These are phyloP conservation scores for Xylota sylvarum DNA, from an alignment of 2,888 invertebrate species.

Conservation along the genomic window DNA sequence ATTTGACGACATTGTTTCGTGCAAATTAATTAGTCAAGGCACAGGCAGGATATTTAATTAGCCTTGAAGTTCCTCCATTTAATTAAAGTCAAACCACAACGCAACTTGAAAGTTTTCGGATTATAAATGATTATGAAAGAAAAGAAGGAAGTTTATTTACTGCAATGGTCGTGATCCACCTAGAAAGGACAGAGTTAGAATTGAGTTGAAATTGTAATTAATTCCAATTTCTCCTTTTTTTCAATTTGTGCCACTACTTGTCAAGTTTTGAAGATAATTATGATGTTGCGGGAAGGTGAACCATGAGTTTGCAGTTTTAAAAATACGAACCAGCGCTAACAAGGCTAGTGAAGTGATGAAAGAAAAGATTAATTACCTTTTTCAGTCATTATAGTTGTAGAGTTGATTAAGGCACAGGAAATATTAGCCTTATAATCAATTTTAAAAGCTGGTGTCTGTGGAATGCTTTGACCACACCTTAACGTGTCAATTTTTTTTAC, in stretches of 20 bases:
- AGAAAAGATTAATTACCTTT: neutral
- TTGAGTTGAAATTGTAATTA: neutral
- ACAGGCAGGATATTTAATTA: neutral
- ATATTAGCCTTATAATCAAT: neutral
- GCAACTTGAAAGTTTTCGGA: neutral
- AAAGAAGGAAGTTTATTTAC: conserved; percentile 8
- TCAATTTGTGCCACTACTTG: neutral
- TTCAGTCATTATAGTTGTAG: neutral
- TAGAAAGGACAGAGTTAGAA: neutral
- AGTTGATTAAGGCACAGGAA: neutral
- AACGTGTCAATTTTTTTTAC: too few relatives aligned
- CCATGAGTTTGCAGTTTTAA: neutral
- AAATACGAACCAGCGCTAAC: neutral
- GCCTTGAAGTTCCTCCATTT: neutral
- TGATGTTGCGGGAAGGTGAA: neutral
- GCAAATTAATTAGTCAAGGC: neutral
- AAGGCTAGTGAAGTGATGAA: neutral
- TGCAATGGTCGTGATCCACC: neutral
- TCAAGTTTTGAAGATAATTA: neutral
- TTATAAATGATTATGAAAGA: neutral
- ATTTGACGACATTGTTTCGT: neutral
- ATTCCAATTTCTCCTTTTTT: neutral
- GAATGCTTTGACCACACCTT: too few relatives aligned
- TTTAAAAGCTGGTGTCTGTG: too few relatives aligned
- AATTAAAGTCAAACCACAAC: neutral